Evolutionary conservation across 2,888 invertebrate genomes (phyloP).

Genomic region (Melieria picta): DNA sequence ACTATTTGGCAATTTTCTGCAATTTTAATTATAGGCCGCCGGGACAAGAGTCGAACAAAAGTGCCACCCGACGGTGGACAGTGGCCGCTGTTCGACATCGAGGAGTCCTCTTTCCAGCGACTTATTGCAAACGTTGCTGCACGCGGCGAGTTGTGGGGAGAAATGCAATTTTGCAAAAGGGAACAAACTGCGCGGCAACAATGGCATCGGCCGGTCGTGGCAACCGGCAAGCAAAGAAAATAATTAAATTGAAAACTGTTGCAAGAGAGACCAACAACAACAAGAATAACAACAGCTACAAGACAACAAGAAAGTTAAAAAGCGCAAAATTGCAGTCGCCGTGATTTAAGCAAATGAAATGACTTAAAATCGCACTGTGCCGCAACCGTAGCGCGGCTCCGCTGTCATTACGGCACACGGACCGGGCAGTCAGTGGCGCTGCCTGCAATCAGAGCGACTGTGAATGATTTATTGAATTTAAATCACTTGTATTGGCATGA

Average conservation of each 20-base stretch:
- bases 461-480: slow-evolving; percentile 65
- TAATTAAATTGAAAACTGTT: slow-evolving; percentile 34
- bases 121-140: too few relatives aligned
- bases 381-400: background rate
- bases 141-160: too few relatives aligned
- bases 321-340: slow-evolving; percentile 1
- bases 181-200: too few relatives aligned
- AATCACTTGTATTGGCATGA: slow-evolving; percentile 65
- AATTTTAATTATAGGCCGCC: too few relatives aligned
- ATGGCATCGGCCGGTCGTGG: too few relatives aligned
- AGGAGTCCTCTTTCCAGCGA: too few relatives aligned
- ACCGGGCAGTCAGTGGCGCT: background rate
- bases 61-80: too few relatives aligned
- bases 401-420: background rate
- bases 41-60: too few relatives aligned
- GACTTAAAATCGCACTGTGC: slow-evolving; percentile 18
- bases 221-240: slow-evolving; percentile 15
- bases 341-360: slow-evolving; percentile 34
- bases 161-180: too few relatives aligned
- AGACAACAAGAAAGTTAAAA: background rate
- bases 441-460: slow-evolving; percentile 52
- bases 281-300: too few relatives aligned
- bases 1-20: too few relatives aligned
- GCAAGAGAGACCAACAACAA: slow-evolving; percentile 6
- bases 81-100: too few relatives aligned